Percentiles rank a stretch among this genome's conserved stretches.
Conservation (phyloP, 2,113 vertebrate species). For the Eulemur rufifrons region DNA sequence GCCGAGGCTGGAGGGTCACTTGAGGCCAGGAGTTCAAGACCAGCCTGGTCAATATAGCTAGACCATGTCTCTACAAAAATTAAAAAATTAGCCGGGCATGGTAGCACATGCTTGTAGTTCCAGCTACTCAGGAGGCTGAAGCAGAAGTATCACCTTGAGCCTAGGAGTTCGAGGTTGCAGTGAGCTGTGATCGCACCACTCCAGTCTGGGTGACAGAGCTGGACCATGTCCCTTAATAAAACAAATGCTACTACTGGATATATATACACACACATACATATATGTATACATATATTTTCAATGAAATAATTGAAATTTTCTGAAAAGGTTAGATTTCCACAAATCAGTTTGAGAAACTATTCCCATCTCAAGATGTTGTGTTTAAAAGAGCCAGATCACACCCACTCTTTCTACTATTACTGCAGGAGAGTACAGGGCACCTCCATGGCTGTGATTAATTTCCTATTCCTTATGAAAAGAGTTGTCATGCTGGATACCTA, state of each 20-base stretch:
- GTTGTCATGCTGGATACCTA: not conserved
- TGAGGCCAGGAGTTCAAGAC: too few relatives aligned
- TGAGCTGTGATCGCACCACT: too few relatives aligned
- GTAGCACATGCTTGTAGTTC: too few relatives aligned
- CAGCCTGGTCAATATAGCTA: too few relatives aligned
- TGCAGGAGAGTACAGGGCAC: not conserved
- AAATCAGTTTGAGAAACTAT: not conserved
- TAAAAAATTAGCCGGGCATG: too few relatives aligned
- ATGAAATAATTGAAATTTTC: conserved; percentile 13
- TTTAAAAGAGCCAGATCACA: conserved; percentile 8
- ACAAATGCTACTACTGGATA: not conserved
- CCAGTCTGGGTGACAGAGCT: too few relatives aligned
- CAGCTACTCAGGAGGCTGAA: too few relatives aligned
- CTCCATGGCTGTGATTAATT: not conserved
- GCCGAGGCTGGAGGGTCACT: too few relatives aligned
- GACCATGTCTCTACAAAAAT: too few relatives aligned
- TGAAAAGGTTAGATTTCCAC: not conserved
- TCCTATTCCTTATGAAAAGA: conserved; percentile 16
- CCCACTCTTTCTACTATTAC: not conserved
- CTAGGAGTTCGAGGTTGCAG: too few relatives aligned
- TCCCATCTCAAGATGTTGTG: not conserved
- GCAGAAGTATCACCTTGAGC: too few relatives aligned
- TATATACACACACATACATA: not conserved
- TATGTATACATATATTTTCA: not conserved
- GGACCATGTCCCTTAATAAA: too few relatives aligned